Base-by-base conservation (phyloP, 2,113 vertebrate genomes). In the Neofelis nebulosa region DNA sequence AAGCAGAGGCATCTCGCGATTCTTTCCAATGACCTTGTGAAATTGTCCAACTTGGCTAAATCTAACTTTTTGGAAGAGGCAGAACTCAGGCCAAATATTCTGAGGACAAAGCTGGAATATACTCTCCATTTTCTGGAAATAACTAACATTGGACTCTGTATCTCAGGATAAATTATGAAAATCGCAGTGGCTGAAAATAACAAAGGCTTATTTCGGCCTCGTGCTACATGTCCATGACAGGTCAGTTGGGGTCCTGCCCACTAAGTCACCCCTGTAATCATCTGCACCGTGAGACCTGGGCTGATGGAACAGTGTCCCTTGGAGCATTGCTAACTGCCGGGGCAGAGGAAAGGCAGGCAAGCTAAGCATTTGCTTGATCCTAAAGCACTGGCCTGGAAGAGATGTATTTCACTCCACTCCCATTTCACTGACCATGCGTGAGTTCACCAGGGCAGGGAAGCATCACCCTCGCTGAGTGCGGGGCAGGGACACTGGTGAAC, bases 381-480 rank as follows among this genome's bases (percentile, higher is more conserved):
- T n/a, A 52, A 93, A 74, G 79, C 41, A 81, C 0, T 7, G 0
- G 23, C 19, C 41, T 63, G 36, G 48, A 83, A 89, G 23, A 48
- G 87, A 78, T n/a, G 15, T 10, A 31, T 25, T 61, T 48, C 9
- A 25, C 15, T n/a, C 23, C 1, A 12, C 19, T 63, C 81, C 52
- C 50, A 8, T 84, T 41, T 63, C 52, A 38, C 36, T 12, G 29
- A 38, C 57, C 27, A 15, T 9, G 31, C 31, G 27, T 76, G n/a
- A 71, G 57, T 50, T 66, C 38, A 83, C 1, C 13, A 45, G 45
- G 38, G 50, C 41, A 63, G 41, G 23, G 48, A 23, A 74, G 5
- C 1, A 18, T 12, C n/a, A 52, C 0, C 50, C 1, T 41, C 2
- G 0, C 21, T 8, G 45, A 29, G n/a, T 2, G 29, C 82, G 33